These are phyloP conservation scores for Rhinogobio ventralis DNA, from an alignment of 2,797 vertebrate genomes.

Conservation along the genomic window DNA sequence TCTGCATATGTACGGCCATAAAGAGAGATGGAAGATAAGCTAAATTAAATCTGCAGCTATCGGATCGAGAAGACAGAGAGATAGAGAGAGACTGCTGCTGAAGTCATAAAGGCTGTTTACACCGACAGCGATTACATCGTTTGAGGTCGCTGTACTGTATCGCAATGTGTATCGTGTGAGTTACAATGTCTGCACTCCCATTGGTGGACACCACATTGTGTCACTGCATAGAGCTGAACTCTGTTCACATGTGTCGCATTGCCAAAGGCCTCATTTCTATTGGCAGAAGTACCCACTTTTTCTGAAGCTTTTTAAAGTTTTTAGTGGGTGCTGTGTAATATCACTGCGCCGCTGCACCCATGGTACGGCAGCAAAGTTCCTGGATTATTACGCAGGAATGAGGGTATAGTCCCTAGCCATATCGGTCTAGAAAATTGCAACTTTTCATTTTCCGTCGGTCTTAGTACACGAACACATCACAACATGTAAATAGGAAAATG, in stretches of 20 bases:
- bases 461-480: no score
- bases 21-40: constrained; percentile 37
- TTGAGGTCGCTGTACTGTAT: not conserved
- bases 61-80: constrained; percentile 5
- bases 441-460: no score
- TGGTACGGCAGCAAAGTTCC: no score
- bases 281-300: not conserved
- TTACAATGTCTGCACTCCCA: not conserved
- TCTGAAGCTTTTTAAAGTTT: no score
- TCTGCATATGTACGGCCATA: constrained; percentile 31
- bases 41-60: constrained; percentile 38
- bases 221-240: not conserved
- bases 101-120: not conserved
- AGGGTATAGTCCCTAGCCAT: no score
- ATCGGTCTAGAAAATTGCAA: no score
- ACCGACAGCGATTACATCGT: not conserved
- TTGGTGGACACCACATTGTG: not conserved
- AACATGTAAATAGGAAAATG: no score
- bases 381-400: no score
- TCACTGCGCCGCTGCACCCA: no score
- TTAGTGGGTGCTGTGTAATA: no score
- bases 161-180: not conserved
- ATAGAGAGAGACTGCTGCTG: not conserved
- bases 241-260: no score
- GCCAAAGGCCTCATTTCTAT: not conserved